Conservation (phyloP, 2,888 invertebrate genomes). For the Eupithecia centaureata region DNA sequence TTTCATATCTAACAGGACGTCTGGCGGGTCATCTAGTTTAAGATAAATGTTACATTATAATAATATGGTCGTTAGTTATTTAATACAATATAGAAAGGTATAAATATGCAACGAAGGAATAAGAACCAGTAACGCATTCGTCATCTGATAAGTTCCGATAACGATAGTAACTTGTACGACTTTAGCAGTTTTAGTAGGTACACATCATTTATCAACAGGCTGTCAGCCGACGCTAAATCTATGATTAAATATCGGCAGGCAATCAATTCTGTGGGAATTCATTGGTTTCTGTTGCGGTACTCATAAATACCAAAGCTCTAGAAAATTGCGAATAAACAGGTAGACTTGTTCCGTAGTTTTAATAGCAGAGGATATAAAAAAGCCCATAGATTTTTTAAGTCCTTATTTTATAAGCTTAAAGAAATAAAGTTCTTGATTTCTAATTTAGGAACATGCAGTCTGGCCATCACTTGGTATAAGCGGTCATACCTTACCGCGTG, state of each 20-base stretch:
- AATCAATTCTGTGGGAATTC: conserved; percentile 15
- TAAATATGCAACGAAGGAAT: neutral
- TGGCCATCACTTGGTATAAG: no score
- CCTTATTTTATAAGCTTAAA: no score
- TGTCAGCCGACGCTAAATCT: conserved; percentile 31
- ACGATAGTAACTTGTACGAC: conserved; percentile 1
- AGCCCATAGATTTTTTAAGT: no score
- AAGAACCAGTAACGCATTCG: neutral
- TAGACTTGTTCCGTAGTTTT: neutral
- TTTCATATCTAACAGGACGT: no score
- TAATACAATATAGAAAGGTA: no score
- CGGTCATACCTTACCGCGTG: no score
- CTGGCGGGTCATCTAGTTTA: no score
- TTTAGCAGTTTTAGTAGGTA: conserved; percentile 11
- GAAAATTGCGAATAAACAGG: neutral
- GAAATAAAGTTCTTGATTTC: no score
- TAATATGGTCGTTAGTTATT: no score
- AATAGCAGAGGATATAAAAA: neutral
- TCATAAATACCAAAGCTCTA: no score
- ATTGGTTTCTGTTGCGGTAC: conserved; percentile 2
- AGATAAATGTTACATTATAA: no score
- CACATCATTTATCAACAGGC: conserved; percentile 42
- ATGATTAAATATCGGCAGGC: conserved; percentile 41
- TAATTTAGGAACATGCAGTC: no score
- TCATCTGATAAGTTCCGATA: neutral